phyloP scores from a whole-genome alignment of 53 echinoderm and acorn worm species.

The Arbacia lixula region DNA sequence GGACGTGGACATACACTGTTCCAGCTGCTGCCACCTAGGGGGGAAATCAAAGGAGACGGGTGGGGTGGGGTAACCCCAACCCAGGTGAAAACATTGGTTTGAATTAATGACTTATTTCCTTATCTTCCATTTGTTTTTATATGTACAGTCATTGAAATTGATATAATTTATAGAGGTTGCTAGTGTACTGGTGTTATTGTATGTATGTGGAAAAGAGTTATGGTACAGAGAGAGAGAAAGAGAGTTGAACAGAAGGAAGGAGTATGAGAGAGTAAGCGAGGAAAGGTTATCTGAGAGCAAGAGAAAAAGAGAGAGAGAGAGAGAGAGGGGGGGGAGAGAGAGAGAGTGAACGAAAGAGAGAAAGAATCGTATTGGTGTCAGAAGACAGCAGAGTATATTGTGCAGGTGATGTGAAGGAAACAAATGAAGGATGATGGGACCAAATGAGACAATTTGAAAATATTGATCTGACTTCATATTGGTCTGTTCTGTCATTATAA shows the following conservation, averaged over 20 bases:
- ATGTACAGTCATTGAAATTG: too few relatives aligned
- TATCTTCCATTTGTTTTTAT: too few relatives aligned
- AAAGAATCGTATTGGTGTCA: not conserved
- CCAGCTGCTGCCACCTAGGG: conserved; percentile 6
- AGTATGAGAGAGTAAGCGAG: not conserved
- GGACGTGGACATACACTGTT: not conserved
- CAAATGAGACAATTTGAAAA: too few relatives aligned
- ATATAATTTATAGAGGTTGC: too few relatives aligned
- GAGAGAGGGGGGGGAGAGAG: not conserved
- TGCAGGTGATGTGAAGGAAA: too few relatives aligned
- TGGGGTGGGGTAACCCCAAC: not conserved
- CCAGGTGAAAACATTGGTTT: too few relatives aligned
- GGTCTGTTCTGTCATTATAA: too few relatives aligned
- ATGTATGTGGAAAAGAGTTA: too few relatives aligned
- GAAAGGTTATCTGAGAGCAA: not conserved
- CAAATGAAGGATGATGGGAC: too few relatives aligned
- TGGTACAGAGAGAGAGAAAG: not conserved
- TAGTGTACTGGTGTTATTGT: too few relatives aligned
- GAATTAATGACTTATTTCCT: too few relatives aligned
- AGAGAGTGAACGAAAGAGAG: not conserved
- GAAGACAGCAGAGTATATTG: not conserved
- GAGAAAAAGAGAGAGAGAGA: not conserved
- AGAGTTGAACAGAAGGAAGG: not conserved
- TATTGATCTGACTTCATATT: too few relatives aligned
- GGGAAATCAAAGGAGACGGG: not conserved